A percentile compares a stretch with the other conserved stretches of the same genome.
These are phyloP conservation scores for Diachasma alloeum DNA, from an alignment of 1,140 invertebrate genomes.

Conservation along the genomic window DNA sequence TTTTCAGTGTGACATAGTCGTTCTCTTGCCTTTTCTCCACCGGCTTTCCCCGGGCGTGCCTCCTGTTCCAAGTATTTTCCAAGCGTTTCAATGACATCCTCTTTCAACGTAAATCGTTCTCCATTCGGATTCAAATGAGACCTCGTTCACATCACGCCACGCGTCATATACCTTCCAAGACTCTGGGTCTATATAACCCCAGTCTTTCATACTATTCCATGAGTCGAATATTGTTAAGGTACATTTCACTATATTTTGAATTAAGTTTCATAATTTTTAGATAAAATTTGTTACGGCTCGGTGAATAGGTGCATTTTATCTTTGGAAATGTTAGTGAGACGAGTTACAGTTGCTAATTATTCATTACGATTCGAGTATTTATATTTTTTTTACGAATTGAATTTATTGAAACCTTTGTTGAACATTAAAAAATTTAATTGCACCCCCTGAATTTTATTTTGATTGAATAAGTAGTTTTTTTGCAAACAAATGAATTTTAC, in stretches of 20 bases:
- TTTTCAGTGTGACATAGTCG: slow-evolving; percentile 12
- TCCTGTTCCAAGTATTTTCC: neutral
- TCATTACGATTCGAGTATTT: no score
- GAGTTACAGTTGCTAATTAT: no score
- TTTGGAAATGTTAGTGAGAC: no score
- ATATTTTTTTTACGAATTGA: no score
- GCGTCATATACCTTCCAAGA: slow-evolving; percentile 26
- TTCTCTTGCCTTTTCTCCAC: slow-evolving; percentile 26
- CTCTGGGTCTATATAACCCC: neutral
- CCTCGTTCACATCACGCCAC: slow-evolving; percentile 33
- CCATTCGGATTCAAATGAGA: slow-evolving; percentile 42
- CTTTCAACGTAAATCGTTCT: slow-evolving; percentile 37
- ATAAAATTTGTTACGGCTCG: neutral
- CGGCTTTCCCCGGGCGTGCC: neutral
- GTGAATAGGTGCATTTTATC: neutral
- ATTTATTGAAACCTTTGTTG: no score
- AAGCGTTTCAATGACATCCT: slow-evolving; percentile 37
- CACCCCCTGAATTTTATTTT: no score
- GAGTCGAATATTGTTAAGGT: slow-evolving; percentile 1
- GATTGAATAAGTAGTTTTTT: no score
- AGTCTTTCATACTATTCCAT: neutral
- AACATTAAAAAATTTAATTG: no score
- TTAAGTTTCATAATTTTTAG: slow-evolving; percentile 1
- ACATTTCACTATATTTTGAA: neutral
- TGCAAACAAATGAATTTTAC: no score